phyloP scores from a whole-genome alignment of 1,140 invertebrate genomes.

The Drosophila lacteicornis region DNA sequence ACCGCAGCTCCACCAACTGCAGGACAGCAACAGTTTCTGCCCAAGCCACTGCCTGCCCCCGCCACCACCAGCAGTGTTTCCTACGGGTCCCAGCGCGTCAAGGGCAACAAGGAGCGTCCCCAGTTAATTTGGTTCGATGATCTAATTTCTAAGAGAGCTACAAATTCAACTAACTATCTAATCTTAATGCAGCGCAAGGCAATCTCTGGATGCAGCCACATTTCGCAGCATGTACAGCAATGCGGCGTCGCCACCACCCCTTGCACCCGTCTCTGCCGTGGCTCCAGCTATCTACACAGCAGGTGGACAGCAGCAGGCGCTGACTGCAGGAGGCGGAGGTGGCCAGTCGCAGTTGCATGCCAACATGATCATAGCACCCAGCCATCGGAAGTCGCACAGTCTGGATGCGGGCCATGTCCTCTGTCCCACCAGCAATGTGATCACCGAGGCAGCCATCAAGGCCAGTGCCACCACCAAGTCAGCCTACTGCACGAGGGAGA shows the following conservation, averaged over 20 bases:
- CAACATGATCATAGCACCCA: slow-evolving; percentile 82
- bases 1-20: slow-evolving; percentile 15
- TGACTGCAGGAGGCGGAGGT: not conserved
- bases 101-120: slow-evolving; percentile 77
- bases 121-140: slow-evolving; percentile 65
- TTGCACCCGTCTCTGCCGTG: slow-evolving; percentile 28
- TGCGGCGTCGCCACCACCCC: slow-evolving; percentile 48
- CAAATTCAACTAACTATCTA: not conserved
- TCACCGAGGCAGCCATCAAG: slow-evolving; percentile 76
- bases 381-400: slow-evolving; percentile 92
- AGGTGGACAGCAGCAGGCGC: slow-evolving; percentile 45
- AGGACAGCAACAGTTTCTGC: slow-evolving; percentile 27
- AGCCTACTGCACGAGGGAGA: slow-evolving; percentile 68
- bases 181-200: slow-evolving; percentile 52
- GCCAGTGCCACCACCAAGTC: slow-evolving; percentile 81
- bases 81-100: slow-evolving; percentile 81
- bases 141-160: no score
- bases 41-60: slow-evolving; percentile 24
- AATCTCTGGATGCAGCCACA: slow-evolving; percentile 74
- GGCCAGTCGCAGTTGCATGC: slow-evolving; percentile 65
- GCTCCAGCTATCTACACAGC: slow-evolving; percentile 27
- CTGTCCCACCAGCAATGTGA: slow-evolving; percentile 40
- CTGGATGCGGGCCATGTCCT: slow-evolving; percentile 88
- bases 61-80: slow-evolving; percentile 20
- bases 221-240: slow-evolving; percentile 75